Conservation (phyloP, 2,113 vertebrate genomes). For the Channa argus region DNA sequence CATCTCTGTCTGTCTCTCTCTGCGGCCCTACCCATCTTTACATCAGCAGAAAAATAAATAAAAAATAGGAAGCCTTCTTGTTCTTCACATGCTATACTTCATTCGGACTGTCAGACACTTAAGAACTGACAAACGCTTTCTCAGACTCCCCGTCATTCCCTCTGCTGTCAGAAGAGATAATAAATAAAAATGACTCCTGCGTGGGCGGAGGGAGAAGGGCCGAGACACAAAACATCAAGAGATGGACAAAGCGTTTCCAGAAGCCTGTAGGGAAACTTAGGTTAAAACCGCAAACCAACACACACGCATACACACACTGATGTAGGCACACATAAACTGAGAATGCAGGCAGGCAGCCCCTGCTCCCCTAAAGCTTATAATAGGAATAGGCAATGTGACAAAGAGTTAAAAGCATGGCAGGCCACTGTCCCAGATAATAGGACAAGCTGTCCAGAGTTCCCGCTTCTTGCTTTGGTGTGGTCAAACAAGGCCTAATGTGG, state of each 20-base stretch:
- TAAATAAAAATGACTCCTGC: constrained; percentile 78
- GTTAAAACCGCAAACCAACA: constrained; percentile 54
- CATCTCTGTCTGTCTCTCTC: constrained; percentile 27
- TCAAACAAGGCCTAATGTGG: constrained; percentile 72
- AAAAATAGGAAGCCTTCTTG: constrained; percentile 57
- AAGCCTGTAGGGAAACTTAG: constrained; percentile 63
- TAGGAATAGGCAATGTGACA: constrained; percentile 71
- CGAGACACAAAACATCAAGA: constrained; percentile 60
- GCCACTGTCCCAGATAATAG: constrained; percentile 76
- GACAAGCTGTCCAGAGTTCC: constrained; percentile 69
- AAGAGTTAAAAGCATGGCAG: constrained; percentile 73
- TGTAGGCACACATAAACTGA: constrained; percentile 58
- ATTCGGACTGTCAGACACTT: constrained; percentile 82
- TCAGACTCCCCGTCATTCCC: constrained; percentile 65
- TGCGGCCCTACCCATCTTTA: constrained; percentile 42
- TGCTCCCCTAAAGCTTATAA: constrained; percentile 69
- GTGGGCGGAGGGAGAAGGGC: constrained; percentile 58
- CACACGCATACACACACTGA: constrained; percentile 34
- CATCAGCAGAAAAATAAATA: constrained; percentile 48
- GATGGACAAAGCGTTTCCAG: constrained; percentile 76
- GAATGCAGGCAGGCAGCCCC: constrained; percentile 47
- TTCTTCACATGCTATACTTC: constrained; percentile 78
- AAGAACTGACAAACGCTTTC: constrained; percentile 82
- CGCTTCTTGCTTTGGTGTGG: constrained; percentile 60
- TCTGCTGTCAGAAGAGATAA: constrained; percentile 78